Base-by-base conservation (phyloP, 2,113 vertebrate genomes). In the Nettapus auritus region DNA sequence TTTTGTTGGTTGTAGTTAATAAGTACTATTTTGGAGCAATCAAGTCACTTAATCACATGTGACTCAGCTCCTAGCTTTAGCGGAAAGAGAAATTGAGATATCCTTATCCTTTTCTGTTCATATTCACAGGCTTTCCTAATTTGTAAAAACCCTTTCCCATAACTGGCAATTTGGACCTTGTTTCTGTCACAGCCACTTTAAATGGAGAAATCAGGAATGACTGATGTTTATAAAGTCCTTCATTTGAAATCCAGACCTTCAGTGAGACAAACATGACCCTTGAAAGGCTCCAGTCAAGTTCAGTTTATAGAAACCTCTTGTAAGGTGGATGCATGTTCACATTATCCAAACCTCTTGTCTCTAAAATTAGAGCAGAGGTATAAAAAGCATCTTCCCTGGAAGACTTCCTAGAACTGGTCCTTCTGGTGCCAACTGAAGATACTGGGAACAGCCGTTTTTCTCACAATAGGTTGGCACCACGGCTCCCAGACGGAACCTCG, bases 321-420 rank as follows among this genome's bases (percentile, higher is more conserved):
- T 34, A 60, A 89, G 63, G 86, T 80, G 33, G 44, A 81, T 75
- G 31, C 28, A 60, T 4, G 15, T 48, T 94, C 11, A 70, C 38
- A 26, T 67, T 83, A 67, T 73, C 46, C 33, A 82, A 87, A 53
- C 0, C 5, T 77, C 46, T 88, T 75, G 25, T 80, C n/a, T 76
- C 70, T 94, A 95, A 93, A 96, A 89, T 94, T 95, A 94, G 83
- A 94, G 16, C 3, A 2, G 64, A 71, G 44, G 60, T 93, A 91
- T 93, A 77, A 91, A 91, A 94, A 93, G 76, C 34, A 77, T 7
- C 52, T 88, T 94, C 78, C 26, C 91, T 81, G 63, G 44, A 63
- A 94, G 50, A 73, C 48, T 94, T 94, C 85, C 89, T 91, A 89
- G 95, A 93, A 91, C 82, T 93, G 81, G 11, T 86, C n/a, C 60